These are phyloP conservation scores for Bombyx huttoni DNA, from an alignment of 2,888 invertebrate species.

Conservation along the genomic window DNA sequence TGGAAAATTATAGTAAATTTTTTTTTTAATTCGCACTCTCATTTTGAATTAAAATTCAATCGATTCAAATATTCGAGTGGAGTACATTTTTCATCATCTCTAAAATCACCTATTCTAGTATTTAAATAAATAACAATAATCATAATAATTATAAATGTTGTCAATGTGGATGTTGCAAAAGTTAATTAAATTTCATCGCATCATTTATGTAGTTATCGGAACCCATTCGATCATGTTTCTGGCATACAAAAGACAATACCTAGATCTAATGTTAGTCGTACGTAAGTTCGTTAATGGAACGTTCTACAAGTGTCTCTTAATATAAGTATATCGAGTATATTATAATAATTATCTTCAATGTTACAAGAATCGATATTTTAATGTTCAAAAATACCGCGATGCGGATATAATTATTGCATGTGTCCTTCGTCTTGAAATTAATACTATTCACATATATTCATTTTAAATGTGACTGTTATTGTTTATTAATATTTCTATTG, in stretches of 20 bases:
- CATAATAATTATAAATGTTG: slow-evolving; percentile 12
- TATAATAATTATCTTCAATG: slow-evolving; percentile 46
- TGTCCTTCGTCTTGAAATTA: slow-evolving; percentile 15
- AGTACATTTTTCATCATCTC: no score
- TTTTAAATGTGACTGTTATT: slow-evolving; percentile 37
- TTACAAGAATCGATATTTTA: slow-evolving; percentile 23
- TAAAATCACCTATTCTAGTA: no score
- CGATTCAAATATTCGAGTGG: no score
- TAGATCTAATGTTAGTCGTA: slow-evolving; percentile 71
- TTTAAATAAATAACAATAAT: not conserved
- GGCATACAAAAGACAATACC: slow-evolving; percentile 74
- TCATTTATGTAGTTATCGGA: slow-evolving; percentile 35
- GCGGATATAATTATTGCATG: not conserved
- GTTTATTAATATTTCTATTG: slow-evolving; percentile 36
- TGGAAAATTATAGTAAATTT: no score
- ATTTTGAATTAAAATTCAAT: no score
- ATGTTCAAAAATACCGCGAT: not conserved
- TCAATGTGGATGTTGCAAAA: slow-evolving; percentile 47
- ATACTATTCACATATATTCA: slow-evolving; percentile 20
- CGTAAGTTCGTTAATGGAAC: slow-evolving; percentile 66
- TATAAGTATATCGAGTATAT: slow-evolving; percentile 62
- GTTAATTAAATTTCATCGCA: slow-evolving; percentile 24
- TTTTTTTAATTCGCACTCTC: no score
- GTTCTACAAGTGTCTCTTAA: slow-evolving; percentile 69
- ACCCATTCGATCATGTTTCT: slow-evolving; percentile 59